Conservation (phyloP, 2,888 invertebrate genomes). For the Archips xylosteana region DNA sequence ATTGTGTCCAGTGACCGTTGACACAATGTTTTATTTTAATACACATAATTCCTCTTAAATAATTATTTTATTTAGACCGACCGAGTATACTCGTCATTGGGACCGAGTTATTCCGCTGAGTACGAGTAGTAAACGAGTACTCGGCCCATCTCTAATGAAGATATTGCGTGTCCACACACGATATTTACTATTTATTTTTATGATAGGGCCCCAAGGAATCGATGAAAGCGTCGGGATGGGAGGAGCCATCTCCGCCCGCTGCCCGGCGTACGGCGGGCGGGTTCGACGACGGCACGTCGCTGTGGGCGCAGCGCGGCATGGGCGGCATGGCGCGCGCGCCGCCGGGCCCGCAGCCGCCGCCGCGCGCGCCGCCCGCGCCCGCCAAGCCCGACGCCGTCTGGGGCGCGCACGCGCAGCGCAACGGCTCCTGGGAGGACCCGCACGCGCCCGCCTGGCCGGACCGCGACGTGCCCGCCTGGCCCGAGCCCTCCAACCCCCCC, state of each 20-base stretch:
- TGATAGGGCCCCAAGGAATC: slow-evolving; percentile 85
- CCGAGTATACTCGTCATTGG: too few species aligned
- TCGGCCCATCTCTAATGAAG: neutral
- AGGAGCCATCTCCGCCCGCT: slow-evolving; percentile 95
- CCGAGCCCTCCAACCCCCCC: slow-evolving; percentile 76
- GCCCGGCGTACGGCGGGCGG: slow-evolving; percentile 91
- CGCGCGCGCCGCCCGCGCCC: slow-evolving; percentile 85
- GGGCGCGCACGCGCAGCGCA: slow-evolving; percentile 78
- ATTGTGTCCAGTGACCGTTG: too few species aligned
- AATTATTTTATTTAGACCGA: too few species aligned
- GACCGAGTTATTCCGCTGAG: too few species aligned
- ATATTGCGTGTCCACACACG: neutral
- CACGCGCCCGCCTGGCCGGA: slow-evolving; percentile 82
- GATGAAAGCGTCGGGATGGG: slow-evolving; percentile 90
- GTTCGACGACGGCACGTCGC: slow-evolving; percentile 96
- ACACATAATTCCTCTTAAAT: too few species aligned
- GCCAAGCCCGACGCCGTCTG: slow-evolving; percentile 80
- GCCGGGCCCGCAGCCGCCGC: slow-evolving; percentile 86
- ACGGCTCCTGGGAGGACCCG: slow-evolving; percentile 83
- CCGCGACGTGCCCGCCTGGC: slow-evolving; percentile 80
- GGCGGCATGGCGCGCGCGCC: slow-evolving; percentile 78
- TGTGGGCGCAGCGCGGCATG: slow-evolving; percentile 89
- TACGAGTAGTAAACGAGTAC: too few species aligned
- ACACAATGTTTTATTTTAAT: too few species aligned
- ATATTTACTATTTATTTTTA: neutral